A percentile compares a stretch with the other conserved stretches of the same genome.
phyloP scores from a whole-genome alignment of 2,113 vertebrate genomes.

The Lasiurus borealis region DNA sequence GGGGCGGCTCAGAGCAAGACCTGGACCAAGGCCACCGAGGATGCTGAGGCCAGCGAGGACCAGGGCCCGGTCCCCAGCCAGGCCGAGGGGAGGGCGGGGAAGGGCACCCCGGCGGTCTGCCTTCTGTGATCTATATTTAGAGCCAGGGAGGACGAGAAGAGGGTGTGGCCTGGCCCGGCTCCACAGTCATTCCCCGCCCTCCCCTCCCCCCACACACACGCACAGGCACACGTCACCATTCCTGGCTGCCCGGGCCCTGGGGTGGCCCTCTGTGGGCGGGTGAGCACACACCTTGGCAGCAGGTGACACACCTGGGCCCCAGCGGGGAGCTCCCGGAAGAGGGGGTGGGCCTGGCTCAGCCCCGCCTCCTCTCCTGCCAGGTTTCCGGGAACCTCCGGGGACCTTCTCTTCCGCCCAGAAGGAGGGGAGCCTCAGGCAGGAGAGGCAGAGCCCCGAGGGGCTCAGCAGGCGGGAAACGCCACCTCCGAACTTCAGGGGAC shows the following conservation, averaged over 20 bases:
- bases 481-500: background rate
- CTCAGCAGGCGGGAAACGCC: background rate
- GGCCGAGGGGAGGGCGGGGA: background rate
- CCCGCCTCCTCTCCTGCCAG: background rate
- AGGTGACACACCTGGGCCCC: background rate
- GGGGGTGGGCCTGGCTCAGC: background rate
- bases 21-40: background rate
- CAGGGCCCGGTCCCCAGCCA: no score
- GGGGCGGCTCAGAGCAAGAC: background rate
- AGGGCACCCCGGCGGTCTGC: background rate
- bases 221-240: slow-evolving; percentile 29
- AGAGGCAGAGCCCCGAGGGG: background rate
- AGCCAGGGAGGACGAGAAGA: background rate
- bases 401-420: background rate
- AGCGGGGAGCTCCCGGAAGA: background rate
- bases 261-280: slow-evolving; percentile 57
- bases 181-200: background rate
- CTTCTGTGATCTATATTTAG: slow-evolving; percentile 28
- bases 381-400: background rate
- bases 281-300: slow-evolving; percentile 59
- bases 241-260: slow-evolving; percentile 59
- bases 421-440: background rate
- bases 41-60: background rate
- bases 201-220: no score
- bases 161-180: slow-evolving; percentile 44